Evolutionary conservation across 2,888 invertebrate species (phyloP).

Genomic region (Sclerodermus sp.): DNA sequence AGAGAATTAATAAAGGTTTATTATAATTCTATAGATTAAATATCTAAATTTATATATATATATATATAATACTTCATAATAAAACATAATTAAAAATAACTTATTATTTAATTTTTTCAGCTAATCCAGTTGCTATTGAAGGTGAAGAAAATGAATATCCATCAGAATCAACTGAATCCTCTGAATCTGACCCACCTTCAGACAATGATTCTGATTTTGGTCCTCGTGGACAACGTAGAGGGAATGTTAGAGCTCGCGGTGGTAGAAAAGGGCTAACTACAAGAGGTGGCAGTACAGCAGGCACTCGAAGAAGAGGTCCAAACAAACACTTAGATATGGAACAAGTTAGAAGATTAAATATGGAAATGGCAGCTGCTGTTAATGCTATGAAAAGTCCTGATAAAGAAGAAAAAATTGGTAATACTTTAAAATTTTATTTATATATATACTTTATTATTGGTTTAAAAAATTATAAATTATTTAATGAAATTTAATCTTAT

Average conservation of each 20-base stretch:
- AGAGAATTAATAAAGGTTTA: background rate
- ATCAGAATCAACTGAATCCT: constrained; percentile 45
- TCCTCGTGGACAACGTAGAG: constrained; percentile 44
- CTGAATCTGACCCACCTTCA: constrained; percentile 49
- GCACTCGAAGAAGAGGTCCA: constrained; percentile 41
- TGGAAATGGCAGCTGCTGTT: constrained; percentile 56
- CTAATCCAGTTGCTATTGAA: constrained; percentile 26
- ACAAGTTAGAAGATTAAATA: constrained; percentile 50
- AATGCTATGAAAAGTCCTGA: constrained; percentile 54
- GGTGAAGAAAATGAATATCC: constrained; percentile 35
- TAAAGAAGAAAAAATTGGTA: constrained; percentile 44
- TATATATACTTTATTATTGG: background rate
- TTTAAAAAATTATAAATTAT: background rate
- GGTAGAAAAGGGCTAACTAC: constrained; percentile 52
- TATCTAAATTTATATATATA: background rate
- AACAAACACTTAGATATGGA: constrained; percentile 52
- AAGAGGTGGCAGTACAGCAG: constrained; percentile 48
- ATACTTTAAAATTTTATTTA: background rate
- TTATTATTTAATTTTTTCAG: constrained; percentile 7
- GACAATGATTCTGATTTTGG: constrained; percentile 54
- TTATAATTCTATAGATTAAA: background rate
- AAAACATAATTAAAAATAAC: background rate
- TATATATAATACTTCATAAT: background rate
- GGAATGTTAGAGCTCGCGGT: constrained; percentile 47
- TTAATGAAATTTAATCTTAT: constrained; percentile 11